Evolutionary conservation across 2,888 invertebrate genomes (phyloP), one percentile per base, ranked within the genome.

Genomic region (Dastarcus helophoroides): DNA sequence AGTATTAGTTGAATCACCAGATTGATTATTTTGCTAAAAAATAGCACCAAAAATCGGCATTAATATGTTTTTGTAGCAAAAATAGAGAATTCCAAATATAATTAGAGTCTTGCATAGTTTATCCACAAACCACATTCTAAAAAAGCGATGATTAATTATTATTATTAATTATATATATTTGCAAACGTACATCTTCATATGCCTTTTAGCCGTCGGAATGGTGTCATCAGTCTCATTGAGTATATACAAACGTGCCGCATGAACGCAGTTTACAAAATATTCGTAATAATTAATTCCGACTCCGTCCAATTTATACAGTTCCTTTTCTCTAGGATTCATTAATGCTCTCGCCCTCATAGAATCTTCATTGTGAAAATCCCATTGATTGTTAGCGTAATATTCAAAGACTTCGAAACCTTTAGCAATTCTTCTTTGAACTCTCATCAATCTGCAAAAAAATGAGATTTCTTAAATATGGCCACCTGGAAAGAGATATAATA

Each of bases 331-430:
- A 0, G 67, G 62, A 46, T 82, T 83, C 43, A 83, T 63, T 5
- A 62, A 55, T 3, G 60, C 56, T 12, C 82, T 60, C 1, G 80
- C 41, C 6, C 60, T 54, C 5, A 72, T 57, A 0, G 76, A 69
- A 41, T 74, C 71, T 28, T 75, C 68, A 8, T 82, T 83, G 23
- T 76, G 75, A 56, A 86, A 86, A 50, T 80, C 78, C 90, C 91
- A 91, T 35, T 85, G 83, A 52, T 84, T 83, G 53, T 80, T 84
- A 0, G 88, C 86, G 61, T 91, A 91, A 54, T 86, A 90, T 51
- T 86, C 83, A 48, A 91, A 79, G 0, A 84, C 80, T 47, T 84
- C 81, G 48, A 88, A 82, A 1, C 88, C 84, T 60, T 85, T 83
- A 39, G 70, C 71, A 43, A 90, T 80, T 22, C 83, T 76, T 30